Evolutionary conservation across 2,797 vertebrate genomes (phyloP), one percentile per base, ranked within the genome.

Genomic region (Parotocinclus haroldoi): DNA sequence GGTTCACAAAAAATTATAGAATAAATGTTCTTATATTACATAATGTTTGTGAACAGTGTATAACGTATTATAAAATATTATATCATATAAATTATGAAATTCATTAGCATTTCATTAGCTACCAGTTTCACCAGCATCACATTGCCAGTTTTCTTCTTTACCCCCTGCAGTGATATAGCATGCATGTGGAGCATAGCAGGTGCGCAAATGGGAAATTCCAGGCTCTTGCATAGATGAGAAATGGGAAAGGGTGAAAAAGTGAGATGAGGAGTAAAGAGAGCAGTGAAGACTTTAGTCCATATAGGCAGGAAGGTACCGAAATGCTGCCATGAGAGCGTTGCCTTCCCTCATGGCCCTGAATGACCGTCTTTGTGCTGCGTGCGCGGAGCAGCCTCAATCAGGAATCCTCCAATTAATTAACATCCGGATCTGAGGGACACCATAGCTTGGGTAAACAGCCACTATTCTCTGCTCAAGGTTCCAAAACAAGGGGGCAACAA

Each of bases 381-480:
- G 52, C 37, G 39, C 74, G 82, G 83, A 90, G 81, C 83, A 83
- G 84, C 90, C 83, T 90, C 91, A 91, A 92, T 92, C 90, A 91
- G 89, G 86, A 77, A 76, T 82, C 85, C 81, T 80, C 88, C 79
- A 83, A 88, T 83, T 86, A 91, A 92, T 91, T 91, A 88, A 78
- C 16, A 63, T 8, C 68, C 86, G 64, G 73, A 80, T 78, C 80
- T 76, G 77, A 83, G 81, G 72, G 69, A 76, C 62, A 63, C 60
- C 75, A 85, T 82, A 87, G 89, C 89, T 92, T 90, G 87, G 85
- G 89, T 94, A 95, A 94, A 96, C 88, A 93, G 85, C 69, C 54
- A 90, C 91, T 93, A 89, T 92, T 93, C 84, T 89, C 90, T 87
- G 45, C 82, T 84, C 82, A 46, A 83, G 86, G 79, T 89, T 89